These are phyloP conservation scores for Eutolmus rufibarbis DNA, from an alignment of 2,888 invertebrate genomes.

Conservation along the genomic window DNA sequence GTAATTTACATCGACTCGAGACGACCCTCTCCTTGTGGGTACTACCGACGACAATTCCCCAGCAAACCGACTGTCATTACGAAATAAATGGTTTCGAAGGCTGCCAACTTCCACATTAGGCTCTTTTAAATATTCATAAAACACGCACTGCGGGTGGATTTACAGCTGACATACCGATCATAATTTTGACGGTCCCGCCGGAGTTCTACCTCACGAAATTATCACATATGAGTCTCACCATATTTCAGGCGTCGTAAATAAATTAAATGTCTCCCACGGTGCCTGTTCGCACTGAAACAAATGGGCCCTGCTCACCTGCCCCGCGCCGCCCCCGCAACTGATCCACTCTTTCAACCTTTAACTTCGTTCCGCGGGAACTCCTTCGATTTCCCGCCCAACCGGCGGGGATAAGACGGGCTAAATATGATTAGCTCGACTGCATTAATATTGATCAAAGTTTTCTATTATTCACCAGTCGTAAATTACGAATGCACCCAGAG, in stretches of 20 bases:
- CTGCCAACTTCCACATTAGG: not conserved
- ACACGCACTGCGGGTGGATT: not conserved
- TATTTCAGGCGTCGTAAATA: not conserved
- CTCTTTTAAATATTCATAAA: not conserved
- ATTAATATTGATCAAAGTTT: not conserved
- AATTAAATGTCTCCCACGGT: not conserved
- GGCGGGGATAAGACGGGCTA: not conserved
- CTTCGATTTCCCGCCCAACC: not conserved
- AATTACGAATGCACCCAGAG: not conserved
- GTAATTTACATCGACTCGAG: not conserved
- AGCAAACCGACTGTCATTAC: not conserved
- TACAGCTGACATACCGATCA: not conserved
- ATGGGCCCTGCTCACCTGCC: not conserved
- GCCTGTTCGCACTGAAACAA: not conserved
- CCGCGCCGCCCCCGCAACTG: not conserved
- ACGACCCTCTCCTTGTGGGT: not conserved
- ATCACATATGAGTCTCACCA: not conserved
- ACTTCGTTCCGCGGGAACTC: not conserved
- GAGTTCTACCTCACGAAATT: not conserved
- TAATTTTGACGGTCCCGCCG: not conserved
- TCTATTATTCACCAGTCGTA: not conserved
- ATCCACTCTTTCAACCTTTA: not conserved
- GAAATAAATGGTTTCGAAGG: not conserved
- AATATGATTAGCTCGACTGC: not conserved
- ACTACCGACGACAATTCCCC: not conserved